phyloP scores from a whole-genome alignment of 2,797 vertebrate species.

The Rhinichthys osculus region DNA sequence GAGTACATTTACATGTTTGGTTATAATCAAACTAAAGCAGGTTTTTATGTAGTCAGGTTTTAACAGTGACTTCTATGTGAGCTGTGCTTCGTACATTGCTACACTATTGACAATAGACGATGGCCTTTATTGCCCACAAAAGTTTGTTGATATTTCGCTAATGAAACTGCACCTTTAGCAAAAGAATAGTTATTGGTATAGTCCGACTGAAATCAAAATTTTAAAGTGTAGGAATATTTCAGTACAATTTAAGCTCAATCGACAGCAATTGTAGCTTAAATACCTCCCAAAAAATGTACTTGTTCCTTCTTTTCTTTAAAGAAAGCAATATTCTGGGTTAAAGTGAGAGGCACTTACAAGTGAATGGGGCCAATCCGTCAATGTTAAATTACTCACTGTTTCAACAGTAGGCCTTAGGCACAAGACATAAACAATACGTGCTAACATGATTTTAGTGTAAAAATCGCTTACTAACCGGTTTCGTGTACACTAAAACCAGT shows the following conservation, averaged over 20 bases:
- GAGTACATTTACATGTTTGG: conserved; percentile 13
- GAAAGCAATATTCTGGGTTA: not conserved
- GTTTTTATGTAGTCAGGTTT: not conserved
- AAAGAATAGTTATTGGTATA: not conserved
- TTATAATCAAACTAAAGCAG: not conserved
- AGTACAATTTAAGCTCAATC: not conserved
- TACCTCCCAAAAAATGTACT: not conserved
- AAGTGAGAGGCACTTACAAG: not conserved
- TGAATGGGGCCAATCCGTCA: not conserved
- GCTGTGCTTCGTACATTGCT: not conserved
- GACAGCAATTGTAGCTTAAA: not conserved
- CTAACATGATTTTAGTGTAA: not conserved
- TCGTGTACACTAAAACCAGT: not conserved
- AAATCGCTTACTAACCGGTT: not conserved
- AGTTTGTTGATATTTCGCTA: not conserved
- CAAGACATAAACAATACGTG: not conserved
- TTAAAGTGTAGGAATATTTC: not conserved
- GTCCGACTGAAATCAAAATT: not conserved
- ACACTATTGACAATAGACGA: not conserved
- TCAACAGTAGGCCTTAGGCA: not conserved
- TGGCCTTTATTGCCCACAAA: not conserved
- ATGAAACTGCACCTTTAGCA: not conserved
- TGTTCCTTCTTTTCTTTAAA: not conserved
- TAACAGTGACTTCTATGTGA: not conserved
- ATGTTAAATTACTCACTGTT: not conserved